Conservation (phyloP, 2,888 invertebrate species). For the Pegoplata infirma region DNA sequence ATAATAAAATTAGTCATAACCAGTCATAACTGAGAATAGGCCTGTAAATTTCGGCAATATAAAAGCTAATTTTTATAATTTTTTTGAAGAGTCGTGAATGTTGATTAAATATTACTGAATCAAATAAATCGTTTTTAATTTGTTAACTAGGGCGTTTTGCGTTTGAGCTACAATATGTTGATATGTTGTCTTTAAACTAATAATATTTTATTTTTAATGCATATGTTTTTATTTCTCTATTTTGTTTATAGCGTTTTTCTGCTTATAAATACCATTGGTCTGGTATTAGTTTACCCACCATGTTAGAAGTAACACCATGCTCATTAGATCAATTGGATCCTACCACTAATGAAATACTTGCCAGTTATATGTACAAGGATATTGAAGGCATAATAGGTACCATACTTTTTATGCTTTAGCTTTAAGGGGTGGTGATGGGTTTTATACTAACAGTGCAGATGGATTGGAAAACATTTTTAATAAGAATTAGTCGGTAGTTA, state of each 20-base stretch:
- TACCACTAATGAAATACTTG: slow-evolving; percentile 88
- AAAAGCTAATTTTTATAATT: no score
- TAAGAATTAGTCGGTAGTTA: no score
- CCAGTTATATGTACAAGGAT: slow-evolving; percentile 91
- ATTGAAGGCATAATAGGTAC: slow-evolving; percentile 86
- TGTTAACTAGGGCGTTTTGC: no score
- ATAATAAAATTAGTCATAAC: no score
- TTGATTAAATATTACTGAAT: no score
- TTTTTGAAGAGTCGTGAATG: no score
- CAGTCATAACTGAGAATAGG: no score
- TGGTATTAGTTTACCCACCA: slow-evolving; percentile 90
- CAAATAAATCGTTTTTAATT: background rate
- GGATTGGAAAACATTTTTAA: no score
- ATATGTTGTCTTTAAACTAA: no score
- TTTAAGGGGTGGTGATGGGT: background rate
- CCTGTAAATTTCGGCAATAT: no score
- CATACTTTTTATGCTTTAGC: slow-evolving; percentile 63
- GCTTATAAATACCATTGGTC: slow-evolving; percentile 99
- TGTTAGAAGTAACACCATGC: slow-evolving; percentile 94
- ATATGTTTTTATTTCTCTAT: slow-evolving; percentile 16
- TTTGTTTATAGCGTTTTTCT: slow-evolving; percentile 84
- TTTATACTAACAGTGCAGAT: no score
- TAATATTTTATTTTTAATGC: background rate
- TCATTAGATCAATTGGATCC: slow-evolving; percentile 95
- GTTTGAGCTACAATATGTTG: no score